A percentile compares a stretch with the other conserved stretches of the same genome.
These are phyloP conservation scores for Leptodirus hochenwartii DNA, from an alignment of 2,888 invertebrate species.

Conservation along the genomic window DNA sequence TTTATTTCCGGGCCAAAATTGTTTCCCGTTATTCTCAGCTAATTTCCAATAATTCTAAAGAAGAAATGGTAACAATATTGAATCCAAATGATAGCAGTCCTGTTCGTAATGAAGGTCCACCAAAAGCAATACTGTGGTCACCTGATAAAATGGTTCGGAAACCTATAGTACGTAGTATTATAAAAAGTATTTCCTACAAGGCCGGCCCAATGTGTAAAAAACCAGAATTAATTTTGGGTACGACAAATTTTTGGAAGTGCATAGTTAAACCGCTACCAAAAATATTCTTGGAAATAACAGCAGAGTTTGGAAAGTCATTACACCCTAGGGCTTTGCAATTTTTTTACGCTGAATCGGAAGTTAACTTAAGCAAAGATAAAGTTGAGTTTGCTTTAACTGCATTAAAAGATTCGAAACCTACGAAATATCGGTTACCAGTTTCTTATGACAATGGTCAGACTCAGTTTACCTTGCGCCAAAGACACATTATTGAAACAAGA, in stretches of 20 bases:
- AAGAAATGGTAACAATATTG: not conserved
- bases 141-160: constrained; percentile 6
- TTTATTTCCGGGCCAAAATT: too few relatives aligned
- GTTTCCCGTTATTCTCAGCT: too few relatives aligned
- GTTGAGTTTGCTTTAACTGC: constrained; percentile 37
- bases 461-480: constrained; percentile 1
- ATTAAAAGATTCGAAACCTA: constrained; percentile 22
- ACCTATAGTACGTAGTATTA: too few relatives aligned
- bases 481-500: not conserved
- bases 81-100: not conserved
- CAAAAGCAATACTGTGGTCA: too few relatives aligned
- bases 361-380: constrained; percentile 30
- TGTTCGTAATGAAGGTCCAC: not conserved
- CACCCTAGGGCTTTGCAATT: constrained; percentile 28
- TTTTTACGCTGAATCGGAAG: constrained; percentile 24
- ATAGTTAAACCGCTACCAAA: constrained; percentile 32
- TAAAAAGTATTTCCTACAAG: constrained; percentile 24
- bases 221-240: constrained; percentile 27
- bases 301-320: constrained; percentile 29
- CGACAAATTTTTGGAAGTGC: constrained; percentile 28
- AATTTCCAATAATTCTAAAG: not conserved
- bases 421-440: constrained; percentile 32
- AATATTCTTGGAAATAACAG: constrained; percentile 30
- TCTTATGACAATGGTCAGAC: constrained; percentile 36
- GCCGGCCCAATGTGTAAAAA: constrained; percentile 38